phyloP scores from a whole-genome alignment of 2,888 invertebrate genomes.

The Lottia scabra region DNA sequence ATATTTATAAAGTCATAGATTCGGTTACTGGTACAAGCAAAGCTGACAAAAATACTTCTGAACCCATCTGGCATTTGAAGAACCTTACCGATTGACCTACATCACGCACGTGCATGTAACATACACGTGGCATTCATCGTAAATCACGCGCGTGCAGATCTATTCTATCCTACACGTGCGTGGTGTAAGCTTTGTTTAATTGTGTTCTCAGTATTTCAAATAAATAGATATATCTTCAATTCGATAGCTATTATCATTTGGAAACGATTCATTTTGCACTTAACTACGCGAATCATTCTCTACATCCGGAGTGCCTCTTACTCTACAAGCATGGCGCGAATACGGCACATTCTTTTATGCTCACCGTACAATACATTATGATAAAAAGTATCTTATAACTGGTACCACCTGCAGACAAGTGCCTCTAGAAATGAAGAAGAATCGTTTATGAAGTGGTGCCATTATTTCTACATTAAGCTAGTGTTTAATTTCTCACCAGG shows the following conservation, averaged over 20 bases:
- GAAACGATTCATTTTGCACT: neutral
- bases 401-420: constrained; percentile 2
- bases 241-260: neutral
- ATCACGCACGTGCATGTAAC: neutral
- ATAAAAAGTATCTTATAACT: neutral
- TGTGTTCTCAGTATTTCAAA: neutral
- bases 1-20: too few relatives aligned
- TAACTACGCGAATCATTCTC: too few relatives aligned
- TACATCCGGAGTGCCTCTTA: too few relatives aligned
- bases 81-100: neutral
- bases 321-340: too few relatives aligned
- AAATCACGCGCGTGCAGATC: neutral
- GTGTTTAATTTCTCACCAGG: neutral
- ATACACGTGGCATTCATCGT: neutral
- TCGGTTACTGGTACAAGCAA: too few relatives aligned
- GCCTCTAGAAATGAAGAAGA: neutral
- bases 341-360: too few relatives aligned
- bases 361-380: too few relatives aligned
- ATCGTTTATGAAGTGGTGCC: neutral
- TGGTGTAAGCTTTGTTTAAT: neutral
- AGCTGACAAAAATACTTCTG: too few relatives aligned
- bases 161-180: neutral
- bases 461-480: neutral
- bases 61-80: too few relatives aligned
- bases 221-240: neutral